Base-by-base conservation (phyloP, 2,797 vertebrate genomes). In the Synaphobranchus kaupii region DNA sequence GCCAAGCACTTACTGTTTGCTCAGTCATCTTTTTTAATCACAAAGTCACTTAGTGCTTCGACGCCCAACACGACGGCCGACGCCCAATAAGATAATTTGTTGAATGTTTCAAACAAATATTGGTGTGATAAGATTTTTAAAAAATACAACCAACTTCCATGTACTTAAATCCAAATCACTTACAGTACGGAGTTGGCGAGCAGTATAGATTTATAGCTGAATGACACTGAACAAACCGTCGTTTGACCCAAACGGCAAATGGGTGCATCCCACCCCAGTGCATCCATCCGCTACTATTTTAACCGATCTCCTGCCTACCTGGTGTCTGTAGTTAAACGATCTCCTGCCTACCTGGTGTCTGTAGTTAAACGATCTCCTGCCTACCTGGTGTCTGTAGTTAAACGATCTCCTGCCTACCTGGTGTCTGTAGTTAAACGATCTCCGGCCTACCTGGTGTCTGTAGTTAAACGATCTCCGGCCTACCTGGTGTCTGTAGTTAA, bases 321-420 rank as follows among this genome's bases (percentile, higher is more conserved):
- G n/a, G n/a, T n/a, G n/a, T n/a, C n/a, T n/a, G n/a, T n/a, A n/a
- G n/a, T n/a, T n/a, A n/a, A n/a, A n/a, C n/a, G n/a, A n/a, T n/a
- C n/a, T n/a, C n/a, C n/a, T n/a, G n/a, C n/a, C n/a, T n/a, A n/a
- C n/a, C n/a, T n/a, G n/a, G n/a, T n/a, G n/a, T n/a, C n/a, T n/a
- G n/a, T n/a, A n/a, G n/a, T n/a, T n/a, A n/a, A n/a, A n/a, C n/a
- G n/a, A n/a, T n/a, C n/a, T n/a, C n/a, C n/a, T n/a, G n/a, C n/a
- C 95, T 93, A 99, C 98, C 98, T 99, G 99, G 91, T 99, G 99
- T 85, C 99, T 96, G 89, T 99, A 99, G 94, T 99, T 99, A n/a
- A n/a, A n/a, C n/a, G n/a, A n/a, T n/a, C n/a, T n/a, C n/a, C n/a
- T n/a, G n/a, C n/a, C 95, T 93, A 99, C 98, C 98, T 99, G 99